Evolutionary conservation across 2,888 invertebrate genomes (phyloP), one percentile per base, ranked within the genome.

Genomic region (Mechanitis mazaeus): DNA sequence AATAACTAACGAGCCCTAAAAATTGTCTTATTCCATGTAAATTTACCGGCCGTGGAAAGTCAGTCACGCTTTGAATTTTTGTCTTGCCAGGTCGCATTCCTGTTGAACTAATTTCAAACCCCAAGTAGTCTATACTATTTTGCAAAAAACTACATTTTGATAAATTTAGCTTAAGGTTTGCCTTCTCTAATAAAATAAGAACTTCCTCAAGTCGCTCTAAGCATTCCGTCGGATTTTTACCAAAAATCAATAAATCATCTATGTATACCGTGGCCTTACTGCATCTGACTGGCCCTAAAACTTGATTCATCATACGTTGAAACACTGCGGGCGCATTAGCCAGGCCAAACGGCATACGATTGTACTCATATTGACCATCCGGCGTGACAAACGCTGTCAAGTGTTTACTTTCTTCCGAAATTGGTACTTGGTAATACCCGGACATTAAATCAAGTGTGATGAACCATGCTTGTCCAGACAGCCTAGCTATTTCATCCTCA

Each of bases 231-330:
- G 62, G 12, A 9, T 20, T 46, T 42, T 50, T 61, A 33, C 64
- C 63, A 45, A 45, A 67, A 9, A 75, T 67, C 1, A 75, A 56
- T 3, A 75, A 38, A 38, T 74, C 73, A 54, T 74, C 72, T 9
- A 74, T 69, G 46, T 71, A 69, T 11, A 65, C 66, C 7, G 69
- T 66, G 0, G 68, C 64, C 4, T 61, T 59, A 3, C 54, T 58
- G 12, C 61, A 65, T 9, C 68, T 60, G 11, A 67, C 58, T 1
- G 62, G 45, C 0, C 60, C 60, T 2, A 69, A 57, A 67, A 66
- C 38, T 64, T 50, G 54, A 31, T 58, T 60, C 4, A 68, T 65
- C 2, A 58, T 45, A 7, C 67, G 53, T 55, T 65, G 63, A 42
- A 67, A 71, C 12, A 67, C 65, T 2, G 67, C 56, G 0, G 66